Conservation (phyloP, 2,888 invertebrate genomes). For the Lysandra bellargus region DNA sequence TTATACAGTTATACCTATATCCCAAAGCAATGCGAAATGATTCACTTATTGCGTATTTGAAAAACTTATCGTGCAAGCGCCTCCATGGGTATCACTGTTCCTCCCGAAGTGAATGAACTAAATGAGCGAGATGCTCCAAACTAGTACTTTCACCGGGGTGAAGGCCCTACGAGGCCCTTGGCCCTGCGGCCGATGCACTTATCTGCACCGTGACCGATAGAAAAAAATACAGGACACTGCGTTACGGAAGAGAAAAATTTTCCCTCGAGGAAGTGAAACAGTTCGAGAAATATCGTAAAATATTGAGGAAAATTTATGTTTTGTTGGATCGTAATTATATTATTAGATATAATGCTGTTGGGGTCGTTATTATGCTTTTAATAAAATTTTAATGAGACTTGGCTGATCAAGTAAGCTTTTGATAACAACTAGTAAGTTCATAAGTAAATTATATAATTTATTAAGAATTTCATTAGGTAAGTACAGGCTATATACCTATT, state of each 20-base stretch:
- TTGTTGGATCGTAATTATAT: background rate
- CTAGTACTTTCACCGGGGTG: constrained; percentile 75
- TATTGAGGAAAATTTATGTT: background rate
- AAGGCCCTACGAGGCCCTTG: constrained; percentile 64
- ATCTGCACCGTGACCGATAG: constrained; percentile 55
- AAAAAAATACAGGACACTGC: constrained; percentile 39
- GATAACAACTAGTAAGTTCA: too few species aligned
- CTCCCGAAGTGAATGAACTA: constrained; percentile 72
- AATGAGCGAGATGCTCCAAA: constrained; percentile 70
- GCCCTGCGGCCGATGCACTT: constrained; percentile 59
- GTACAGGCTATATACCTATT: too few species aligned
- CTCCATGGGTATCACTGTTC: constrained; percentile 42
- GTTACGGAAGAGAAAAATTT: constrained; percentile 5
- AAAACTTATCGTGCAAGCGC: constrained; percentile 38
- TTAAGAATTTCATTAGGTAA: too few species aligned
- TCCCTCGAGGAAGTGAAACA: constrained; percentile 31
- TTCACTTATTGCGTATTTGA: constrained; percentile 17
- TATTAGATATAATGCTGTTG: background rate
- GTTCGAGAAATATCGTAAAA: constrained; percentile 5
- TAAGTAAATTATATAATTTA: too few species aligned
- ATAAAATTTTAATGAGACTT: background rate
- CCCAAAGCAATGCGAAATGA: background rate
- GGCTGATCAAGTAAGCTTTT: too few species aligned
- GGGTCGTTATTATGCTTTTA: background rate
- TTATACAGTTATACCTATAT: background rate